Base-by-base conservation (phyloP, 2,888 invertebrate genomes). In the Tenthredo notha region DNA sequence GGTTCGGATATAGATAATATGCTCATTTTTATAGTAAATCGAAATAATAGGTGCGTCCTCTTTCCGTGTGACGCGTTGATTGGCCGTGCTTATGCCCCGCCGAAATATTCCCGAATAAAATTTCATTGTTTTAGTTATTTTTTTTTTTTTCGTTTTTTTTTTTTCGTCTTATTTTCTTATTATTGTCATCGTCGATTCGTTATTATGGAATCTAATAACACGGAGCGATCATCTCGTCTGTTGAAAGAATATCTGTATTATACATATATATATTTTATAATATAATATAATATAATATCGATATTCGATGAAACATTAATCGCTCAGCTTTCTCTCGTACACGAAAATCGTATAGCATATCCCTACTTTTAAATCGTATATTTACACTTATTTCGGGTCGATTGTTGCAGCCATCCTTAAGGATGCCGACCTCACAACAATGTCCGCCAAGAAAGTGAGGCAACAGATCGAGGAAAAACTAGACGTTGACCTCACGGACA, bases 361-460 rank as follows among this genome's bases (percentile, higher is more conserved):
- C 67, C 12, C 10, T 33, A 2, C 0, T 33, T 67, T 75, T 10
- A 43, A 18, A 78, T 61, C 12, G 12, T 54, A 25, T 47, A 77
- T 84, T 74, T 80, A 47, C 33, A 77, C 85, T 70, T 72, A 43
- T 86, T 87, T 86, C 87, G 88, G 87, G 78, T 78, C 78, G 78
- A 78, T 78, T 78, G 65, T 89, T 94, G 5, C 93, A 98, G 98
- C 96, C 85, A 98, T 98, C 91, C 95, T 99, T 40, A 97, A 98
- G 94, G 96, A 96, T 93, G 98, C 98, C 10, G 97, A 98, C 92
- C 95, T 98, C 33, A 95, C 96, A 10, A 96, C 96, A 84, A 97
- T 97, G 88, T 97, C 98, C 4, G 97, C 98, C 9, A 98, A 98
- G 92, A 98, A 98, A 93, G 98, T 99, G 21, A 96, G 98, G 74